Conservation (phyloP, 2,113 vertebrate species). For the Heterocephalus glaber region DNA sequence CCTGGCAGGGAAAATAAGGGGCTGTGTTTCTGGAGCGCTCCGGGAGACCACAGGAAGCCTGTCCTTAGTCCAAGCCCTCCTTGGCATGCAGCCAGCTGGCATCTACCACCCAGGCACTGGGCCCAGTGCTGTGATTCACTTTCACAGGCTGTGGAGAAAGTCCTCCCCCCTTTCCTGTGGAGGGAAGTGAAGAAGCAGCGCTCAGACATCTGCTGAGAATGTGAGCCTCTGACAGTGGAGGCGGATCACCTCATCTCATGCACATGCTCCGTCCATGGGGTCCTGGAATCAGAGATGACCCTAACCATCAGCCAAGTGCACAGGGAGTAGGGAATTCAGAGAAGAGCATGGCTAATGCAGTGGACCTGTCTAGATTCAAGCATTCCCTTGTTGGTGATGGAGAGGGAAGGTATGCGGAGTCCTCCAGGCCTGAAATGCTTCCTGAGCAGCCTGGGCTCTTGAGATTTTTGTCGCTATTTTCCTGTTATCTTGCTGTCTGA, state of each 20-base stretch:
- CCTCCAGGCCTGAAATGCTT: not conserved
- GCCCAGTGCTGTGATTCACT: not conserved
- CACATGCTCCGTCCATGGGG: accelerated
- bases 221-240: not conserved
- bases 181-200: not conserved
- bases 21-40: not conserved
- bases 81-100: accelerated
- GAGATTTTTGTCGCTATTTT: not conserved
- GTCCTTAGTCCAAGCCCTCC: not conserved
- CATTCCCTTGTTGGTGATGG: not conserved
- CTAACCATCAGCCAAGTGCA: not conserved
- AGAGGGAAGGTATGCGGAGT: too few species aligned
- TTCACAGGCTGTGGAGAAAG: not conserved
- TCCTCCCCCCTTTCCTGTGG: accelerated
- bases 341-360: not conserved
- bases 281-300: not conserved
- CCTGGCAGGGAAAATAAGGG: not conserved
- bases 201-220: not conserved
- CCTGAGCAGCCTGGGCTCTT: not conserved
- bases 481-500: not conserved
- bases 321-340: not conserved
- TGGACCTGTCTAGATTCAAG: not conserved
- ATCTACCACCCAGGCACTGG: not conserved
- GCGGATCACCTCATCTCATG: too few species aligned
- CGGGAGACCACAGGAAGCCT: not conserved